phyloP scores from a whole-genome alignment of 2,888 invertebrate genomes.

The Chrysolina haemoptera region DNA sequence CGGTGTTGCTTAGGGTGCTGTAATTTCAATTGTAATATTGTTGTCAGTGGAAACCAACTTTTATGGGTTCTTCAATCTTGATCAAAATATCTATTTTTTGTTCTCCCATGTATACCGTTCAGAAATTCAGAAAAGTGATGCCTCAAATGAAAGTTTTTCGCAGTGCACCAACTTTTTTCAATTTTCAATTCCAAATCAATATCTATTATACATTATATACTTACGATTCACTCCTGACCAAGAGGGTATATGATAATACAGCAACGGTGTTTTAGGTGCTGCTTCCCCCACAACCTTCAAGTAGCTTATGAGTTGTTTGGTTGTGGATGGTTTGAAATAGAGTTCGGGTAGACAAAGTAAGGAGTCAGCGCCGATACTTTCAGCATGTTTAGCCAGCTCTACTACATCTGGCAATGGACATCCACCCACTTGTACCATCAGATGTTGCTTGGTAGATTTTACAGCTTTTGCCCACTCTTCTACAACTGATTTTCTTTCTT shows the following conservation, averaged over 20 bases:
- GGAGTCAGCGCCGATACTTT: slow-evolving; percentile 77
- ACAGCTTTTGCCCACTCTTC: slow-evolving; percentile 78
- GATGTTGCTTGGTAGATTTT: slow-evolving; percentile 72
- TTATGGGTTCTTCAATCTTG: too few species aligned
- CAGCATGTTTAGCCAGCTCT: slow-evolving; percentile 80
- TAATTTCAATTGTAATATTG: too few species aligned
- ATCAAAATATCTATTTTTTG: too few species aligned
- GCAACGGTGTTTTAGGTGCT: slow-evolving; percentile 77
- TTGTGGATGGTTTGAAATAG: slow-evolving; percentile 80
- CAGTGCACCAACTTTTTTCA: too few species aligned
- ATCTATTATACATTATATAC: slow-evolving; percentile 62
- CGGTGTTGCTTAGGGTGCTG: too few species aligned
- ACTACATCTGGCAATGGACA: slow-evolving; percentile 78
- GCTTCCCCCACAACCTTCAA: slow-evolving; percentile 72
- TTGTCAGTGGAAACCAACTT: too few species aligned
- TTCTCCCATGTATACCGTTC: too few species aligned
- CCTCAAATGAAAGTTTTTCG: too few species aligned
- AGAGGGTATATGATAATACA: slow-evolving; percentile 88
- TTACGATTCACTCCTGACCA: slow-evolving; percentile 82
- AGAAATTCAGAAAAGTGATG: too few species aligned
- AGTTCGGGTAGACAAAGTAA: slow-evolving; percentile 83
- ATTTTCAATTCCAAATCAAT: too few species aligned
- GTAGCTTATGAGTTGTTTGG: slow-evolving; percentile 77
- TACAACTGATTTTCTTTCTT: slow-evolving; percentile 78
- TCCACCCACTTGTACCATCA: slow-evolving; percentile 84